A percentile compares a stretch with the other conserved stretches of the same genome.
These are phyloP conservation scores for Iguana delicatissima DNA, from an alignment of 2,797 vertebrate species.

Conservation along the genomic window DNA sequence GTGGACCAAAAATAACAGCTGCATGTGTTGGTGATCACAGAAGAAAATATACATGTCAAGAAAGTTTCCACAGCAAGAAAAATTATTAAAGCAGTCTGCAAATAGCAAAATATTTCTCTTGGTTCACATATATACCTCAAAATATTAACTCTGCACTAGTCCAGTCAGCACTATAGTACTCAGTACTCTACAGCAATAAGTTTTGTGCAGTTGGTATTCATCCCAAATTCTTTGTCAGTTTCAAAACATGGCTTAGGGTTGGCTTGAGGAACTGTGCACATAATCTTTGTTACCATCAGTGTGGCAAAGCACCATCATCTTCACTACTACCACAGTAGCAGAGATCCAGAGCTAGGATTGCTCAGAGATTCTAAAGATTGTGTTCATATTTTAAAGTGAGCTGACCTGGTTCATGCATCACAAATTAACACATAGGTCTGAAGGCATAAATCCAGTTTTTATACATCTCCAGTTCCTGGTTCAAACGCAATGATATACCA, in stretches of 20 bases:
- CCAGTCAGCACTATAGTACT: neutral
- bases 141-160: neutral
- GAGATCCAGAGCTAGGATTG: neutral
- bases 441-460: neutral
- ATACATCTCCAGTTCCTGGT: neutral
- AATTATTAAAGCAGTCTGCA: no score
- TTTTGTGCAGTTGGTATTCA: neutral
- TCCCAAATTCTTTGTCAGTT: neutral
- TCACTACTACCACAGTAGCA: neutral
- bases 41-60: neutral
- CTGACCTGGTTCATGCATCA: neutral
- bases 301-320: neutral
- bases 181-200: neutral
- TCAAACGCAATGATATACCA: neutral
- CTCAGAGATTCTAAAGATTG: neutral
- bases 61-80: neutral
- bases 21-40: neutral
- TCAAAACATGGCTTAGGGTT: no score
- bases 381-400: neutral
- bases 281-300: no score
- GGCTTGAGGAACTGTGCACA: no score
- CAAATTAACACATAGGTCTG: neutral
- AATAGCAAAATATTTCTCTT: neutral
- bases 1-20: constrained; percentile 7
- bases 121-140: neutral